phyloP scores from a whole-genome alignment of 1,140 invertebrate species.

The Cherax destructor region DNA sequence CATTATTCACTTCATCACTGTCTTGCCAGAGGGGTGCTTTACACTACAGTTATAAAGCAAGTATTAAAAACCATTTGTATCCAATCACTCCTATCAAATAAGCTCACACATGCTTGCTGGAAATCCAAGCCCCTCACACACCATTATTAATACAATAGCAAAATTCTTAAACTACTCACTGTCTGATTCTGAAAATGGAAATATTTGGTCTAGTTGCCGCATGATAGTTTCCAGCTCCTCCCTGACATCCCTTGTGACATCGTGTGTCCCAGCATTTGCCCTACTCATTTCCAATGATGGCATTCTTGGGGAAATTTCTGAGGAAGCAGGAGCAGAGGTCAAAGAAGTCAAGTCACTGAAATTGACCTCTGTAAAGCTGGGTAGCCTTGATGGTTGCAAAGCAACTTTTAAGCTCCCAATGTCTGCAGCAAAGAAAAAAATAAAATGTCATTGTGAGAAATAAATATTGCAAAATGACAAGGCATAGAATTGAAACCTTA shows the following conservation, averaged over 20 bases:
- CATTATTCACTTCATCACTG: no score
- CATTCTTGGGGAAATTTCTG: constrained; percentile 9
- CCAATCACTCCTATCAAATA: no score
- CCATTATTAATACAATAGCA: background rate
- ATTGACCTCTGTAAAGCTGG: constrained; percentile 68
- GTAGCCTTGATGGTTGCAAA: constrained; percentile 33
- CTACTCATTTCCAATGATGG: background rate
- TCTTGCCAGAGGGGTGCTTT: no score
- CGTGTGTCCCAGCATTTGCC: background rate
- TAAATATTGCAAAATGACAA: no score
- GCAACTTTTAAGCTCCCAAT: constrained; percentile 5
- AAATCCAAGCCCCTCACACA: no score
- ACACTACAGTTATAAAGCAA: no score
- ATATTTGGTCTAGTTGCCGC: constrained; percentile 61
- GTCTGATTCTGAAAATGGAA: constrained; percentile 41
- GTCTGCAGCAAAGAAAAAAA: background rate
- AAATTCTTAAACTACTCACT: constrained; percentile 19
- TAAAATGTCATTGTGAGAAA: no score
- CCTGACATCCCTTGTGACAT: constrained; percentile 40
- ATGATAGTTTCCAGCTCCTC: constrained; percentile 65
- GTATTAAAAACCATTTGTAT: no score
- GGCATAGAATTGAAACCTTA: no score
- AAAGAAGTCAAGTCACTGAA: constrained; percentile 65
- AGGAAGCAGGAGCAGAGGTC: constrained; percentile 30
- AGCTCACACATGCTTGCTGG: no score